Evolutionary conservation across 2,113 vertebrate genomes (phyloP).

Genomic region (Ceyx cyanopectus): DNA sequence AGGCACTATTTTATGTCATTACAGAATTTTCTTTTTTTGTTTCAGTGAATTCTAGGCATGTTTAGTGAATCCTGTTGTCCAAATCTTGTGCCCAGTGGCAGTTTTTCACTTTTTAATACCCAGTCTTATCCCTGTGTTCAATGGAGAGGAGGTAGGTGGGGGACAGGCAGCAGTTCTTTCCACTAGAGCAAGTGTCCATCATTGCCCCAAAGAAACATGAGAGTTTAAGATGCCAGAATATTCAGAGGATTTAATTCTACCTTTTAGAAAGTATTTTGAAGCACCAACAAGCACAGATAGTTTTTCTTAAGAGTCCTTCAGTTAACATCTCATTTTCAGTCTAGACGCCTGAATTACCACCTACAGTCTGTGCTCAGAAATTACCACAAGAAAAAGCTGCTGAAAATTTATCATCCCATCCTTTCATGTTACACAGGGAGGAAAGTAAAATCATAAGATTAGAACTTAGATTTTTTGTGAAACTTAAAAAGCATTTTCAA

Average conservation of each 20-base stretch:
- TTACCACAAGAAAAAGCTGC: neutral
- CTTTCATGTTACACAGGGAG: neutral
- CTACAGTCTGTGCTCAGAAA: neutral
- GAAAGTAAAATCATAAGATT: neutral
- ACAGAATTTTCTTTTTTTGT: neutral
- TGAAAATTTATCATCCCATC: neutral
- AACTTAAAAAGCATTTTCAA: neutral
- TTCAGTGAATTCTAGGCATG: neutral
- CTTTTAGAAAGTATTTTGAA: neutral
- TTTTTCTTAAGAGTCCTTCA: neutral
- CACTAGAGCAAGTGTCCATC: neutral
- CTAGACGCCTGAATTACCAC: neutral
- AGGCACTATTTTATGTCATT: neutral
- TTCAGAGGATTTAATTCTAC: neutral
- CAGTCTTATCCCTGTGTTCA: neutral
- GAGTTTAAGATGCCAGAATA: neutral
- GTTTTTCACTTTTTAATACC: neutral
- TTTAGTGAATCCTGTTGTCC: neutral
- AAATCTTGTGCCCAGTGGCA: neutral
- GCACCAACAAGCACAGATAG: neutral
- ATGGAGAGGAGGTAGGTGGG: neutral
- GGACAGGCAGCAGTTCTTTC: neutral
- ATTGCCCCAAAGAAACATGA: neutral
- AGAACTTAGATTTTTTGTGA: neutral
- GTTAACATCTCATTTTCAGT: neutral